Conservation (phyloP, 92 coral and sea anemone genomes). For the Zoanthus gigantus region DNA sequence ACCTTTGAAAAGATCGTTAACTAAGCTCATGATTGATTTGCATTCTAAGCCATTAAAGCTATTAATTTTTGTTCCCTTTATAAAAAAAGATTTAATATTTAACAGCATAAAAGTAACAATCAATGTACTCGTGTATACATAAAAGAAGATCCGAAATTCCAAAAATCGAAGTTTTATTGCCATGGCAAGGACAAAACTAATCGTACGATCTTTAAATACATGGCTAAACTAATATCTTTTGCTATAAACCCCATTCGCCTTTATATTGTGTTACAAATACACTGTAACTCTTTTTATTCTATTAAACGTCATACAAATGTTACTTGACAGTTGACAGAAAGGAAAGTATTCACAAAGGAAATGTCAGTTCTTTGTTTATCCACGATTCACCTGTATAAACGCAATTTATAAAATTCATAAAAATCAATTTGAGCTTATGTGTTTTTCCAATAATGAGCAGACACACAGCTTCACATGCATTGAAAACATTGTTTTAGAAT, state of each 20-base stretch:
- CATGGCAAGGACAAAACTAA: not conserved
- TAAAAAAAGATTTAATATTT: too few relatives aligned
- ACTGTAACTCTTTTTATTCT: not conserved
- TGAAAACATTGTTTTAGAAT: too few relatives aligned
- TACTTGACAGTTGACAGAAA: not conserved
- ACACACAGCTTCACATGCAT: too few relatives aligned
- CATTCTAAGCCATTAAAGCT: too few relatives aligned
- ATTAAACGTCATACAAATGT: not conserved
- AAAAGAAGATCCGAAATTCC: not conserved
- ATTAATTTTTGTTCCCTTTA: too few relatives aligned
- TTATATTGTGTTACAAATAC: too few relatives aligned
- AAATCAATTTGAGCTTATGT: too few relatives aligned
- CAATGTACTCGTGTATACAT: too few relatives aligned
- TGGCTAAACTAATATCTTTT: not conserved
- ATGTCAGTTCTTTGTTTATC: constrained; percentile 22
- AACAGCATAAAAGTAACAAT: too few relatives aligned
- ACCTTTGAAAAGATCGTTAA: too few relatives aligned
- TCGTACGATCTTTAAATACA: not conserved
- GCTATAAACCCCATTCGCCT: not conserved
- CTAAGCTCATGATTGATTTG: too few relatives aligned
- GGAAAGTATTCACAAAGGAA: not conserved
- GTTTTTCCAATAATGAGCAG: too few relatives aligned
- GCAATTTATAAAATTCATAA: not conserved
- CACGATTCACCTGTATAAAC: constrained; percentile 22
- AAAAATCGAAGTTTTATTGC: not conserved